Evolutionary conservation across 2,113 vertebrate species (phyloP).

Genomic region (Cervus canadensis): DNA sequence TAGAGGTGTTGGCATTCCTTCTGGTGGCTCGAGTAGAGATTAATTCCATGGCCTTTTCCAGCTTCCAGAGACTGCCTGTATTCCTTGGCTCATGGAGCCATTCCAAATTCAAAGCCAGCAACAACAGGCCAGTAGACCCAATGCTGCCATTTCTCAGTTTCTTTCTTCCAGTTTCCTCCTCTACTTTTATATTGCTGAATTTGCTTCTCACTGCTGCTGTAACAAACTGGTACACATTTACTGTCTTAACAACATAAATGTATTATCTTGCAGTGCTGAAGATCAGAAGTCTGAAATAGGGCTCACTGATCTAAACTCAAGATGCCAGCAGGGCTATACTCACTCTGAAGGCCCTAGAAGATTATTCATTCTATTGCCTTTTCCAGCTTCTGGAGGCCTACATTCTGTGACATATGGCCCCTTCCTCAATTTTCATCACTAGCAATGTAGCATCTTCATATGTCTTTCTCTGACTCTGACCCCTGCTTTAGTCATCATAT

Average conservation of each 20-base stretch:
- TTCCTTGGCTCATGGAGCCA: not conserved
- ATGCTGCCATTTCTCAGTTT: not conserved
- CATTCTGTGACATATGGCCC: not conserved
- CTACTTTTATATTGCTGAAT: not conserved
- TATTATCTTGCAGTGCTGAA: not conserved
- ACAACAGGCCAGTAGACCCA: not conserved
- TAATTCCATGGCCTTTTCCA: not conserved
- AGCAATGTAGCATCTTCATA: not conserved
- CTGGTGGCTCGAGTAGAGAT: not conserved
- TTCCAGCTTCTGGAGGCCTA: not conserved
- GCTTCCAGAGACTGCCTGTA: not conserved
- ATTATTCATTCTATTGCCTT: not conserved
- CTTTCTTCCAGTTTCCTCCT: not conserved
- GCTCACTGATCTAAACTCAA: not conserved
- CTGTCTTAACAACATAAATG: not conserved
- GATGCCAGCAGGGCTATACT: accelerated
- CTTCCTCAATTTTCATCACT: not conserved
- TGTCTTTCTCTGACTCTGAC: not conserved
- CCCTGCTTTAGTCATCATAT: not conserved
- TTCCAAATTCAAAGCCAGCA: not conserved
- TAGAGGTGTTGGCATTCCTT: not conserved
- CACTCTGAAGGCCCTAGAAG: not conserved
- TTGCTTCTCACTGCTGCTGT: not conserved
- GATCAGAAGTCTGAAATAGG: not conserved
- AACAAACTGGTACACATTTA: not conserved